Base-by-base conservation (phyloP, 2,113 vertebrate species). In the Corythornis vintsioides region DNA sequence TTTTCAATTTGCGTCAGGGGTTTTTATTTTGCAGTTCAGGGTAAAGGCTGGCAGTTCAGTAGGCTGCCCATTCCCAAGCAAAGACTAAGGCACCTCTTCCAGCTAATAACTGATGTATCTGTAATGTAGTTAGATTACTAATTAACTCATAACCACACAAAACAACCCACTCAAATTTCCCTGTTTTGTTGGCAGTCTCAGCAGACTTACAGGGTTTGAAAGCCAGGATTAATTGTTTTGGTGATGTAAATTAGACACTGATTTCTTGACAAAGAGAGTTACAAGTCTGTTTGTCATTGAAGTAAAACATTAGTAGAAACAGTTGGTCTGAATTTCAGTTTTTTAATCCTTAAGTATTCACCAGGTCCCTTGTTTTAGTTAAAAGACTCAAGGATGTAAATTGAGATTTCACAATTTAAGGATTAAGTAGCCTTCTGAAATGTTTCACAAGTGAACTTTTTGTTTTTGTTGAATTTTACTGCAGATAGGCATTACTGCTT, bases 121-220 rank as follows among this genome's bases (percentile, higher is more conserved):
- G 47, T 73, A 76, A 28, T 35, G 47, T 25, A 83, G n/a, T 74
- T 88, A 78, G 83, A n/a, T 89, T 70, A 60, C 75, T 89, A 66
- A 80, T 89, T 83, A 91, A 80, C 78, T 87, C 50, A 28, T 25
- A 69, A 35, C 59, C 56, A 63, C 67, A 52, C 42, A 72, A 64
- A 78, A n/a, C 66, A 73, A 26, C 42, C 20, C 31, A 20, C 45
- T 89, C 38, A 59, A 45, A 87, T 89, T 83, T 73, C 59, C 21
- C 52, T 31, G 15, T 69, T 88, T 89, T 83, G 15, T 72, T 91
- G 60, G 28, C 28, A 48, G 20, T 81, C 22, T 74, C 40, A n/a
- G 29, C 6, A 6, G 25, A 22, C 61, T 79, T 83, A 67, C 47
- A 45, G 52, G 67, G 60, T 91, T 80, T 82, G 53, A 75, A 84